Base-by-base conservation (phyloP, 2,888 invertebrate species). In the Trichogramma dendrolimi region DNA sequence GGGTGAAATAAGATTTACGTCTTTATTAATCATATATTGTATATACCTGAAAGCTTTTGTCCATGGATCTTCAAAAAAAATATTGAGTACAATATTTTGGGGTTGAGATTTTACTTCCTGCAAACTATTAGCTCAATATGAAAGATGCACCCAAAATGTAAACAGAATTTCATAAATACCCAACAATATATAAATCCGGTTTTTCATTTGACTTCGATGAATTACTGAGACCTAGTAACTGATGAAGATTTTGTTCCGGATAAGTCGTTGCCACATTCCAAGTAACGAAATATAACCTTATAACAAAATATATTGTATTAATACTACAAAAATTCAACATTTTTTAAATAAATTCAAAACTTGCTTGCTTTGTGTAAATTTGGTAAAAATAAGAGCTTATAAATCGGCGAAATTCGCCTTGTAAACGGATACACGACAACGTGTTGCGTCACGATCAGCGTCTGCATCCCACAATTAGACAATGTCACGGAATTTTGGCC, bases 91-190 rank as follows among this genome's bases (percentile, higher is more conserved):
- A 80, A 92, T 86, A 77, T 92, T 91, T 73, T 91, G 92, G 1
- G 92, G 92, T 71, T 91, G 91, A 0, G 91, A 88, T 75, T 92
- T 93, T 1, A 95, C 90, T 83, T 95, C 95, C 83, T 95, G 95
- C 63, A 94, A 81, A 14, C 90, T 90, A 73, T 55, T 72, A 60
- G 69, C 68, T 66, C 56, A 54, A 43, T 55, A 55, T 46, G 51
- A 58, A 58, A n/a, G 65, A 50, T 27, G 27, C 27, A 27, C 27
- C 27, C 27, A 27, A 11, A 6, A 43, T 39, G 3, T 7, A 14
- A 42, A n/a, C 4, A 14, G 11, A 42, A 10, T 55, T 39, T 1
- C 5, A 8, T 11, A 46, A 27, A 79, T 81, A 90, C 90, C 91
- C 92, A 74, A 95, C 83, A 5, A 91, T 86, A 81, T 90, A 94